Conservation (phyloP, 2,797 vertebrate species). For the Sebastes umbrosus region DNA sequence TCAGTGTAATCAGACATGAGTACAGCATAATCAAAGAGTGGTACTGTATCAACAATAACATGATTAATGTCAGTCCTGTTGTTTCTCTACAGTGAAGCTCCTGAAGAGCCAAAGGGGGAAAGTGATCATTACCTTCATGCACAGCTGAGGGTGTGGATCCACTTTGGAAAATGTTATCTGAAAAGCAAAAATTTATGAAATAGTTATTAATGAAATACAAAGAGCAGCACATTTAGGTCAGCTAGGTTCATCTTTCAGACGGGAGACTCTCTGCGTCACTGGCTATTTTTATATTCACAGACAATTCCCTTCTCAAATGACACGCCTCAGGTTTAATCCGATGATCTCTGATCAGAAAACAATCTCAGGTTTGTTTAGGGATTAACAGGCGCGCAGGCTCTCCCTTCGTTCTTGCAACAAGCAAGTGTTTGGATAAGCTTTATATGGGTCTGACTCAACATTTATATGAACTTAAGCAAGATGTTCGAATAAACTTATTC, state of each 20-base stretch:
- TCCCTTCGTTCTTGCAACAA: not conserved
- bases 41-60: not conserved
- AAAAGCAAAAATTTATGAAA: constrained; percentile 23
- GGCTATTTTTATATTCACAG: constrained; percentile 6
- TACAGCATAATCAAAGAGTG: not conserved
- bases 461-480: not conserved
- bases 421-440: not conserved
- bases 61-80: not conserved
- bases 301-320: constrained; percentile 23
- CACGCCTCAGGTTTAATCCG: not conserved
- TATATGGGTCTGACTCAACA: not conserved
- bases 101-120: not conserved
- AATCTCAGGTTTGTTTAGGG: not conserved
- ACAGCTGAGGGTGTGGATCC: constrained; percentile 80
- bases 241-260: not conserved
- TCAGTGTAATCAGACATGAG: not conserved
- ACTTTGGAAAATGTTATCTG: constrained; percentile 76
- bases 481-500: not conserved
- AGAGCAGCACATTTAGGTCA: not conserved
- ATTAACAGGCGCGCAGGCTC: not conserved
- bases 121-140: constrained; percentile 77
- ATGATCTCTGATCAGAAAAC: not conserved
- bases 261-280: not conserved
- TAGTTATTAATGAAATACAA: not conserved
- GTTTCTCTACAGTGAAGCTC: not conserved